A percentile compares a stretch with the other conserved stretches of the same genome.
Conservation (phyloP, 92 coral and sea anemone genomes). For the Montipora capitata region DNA sequence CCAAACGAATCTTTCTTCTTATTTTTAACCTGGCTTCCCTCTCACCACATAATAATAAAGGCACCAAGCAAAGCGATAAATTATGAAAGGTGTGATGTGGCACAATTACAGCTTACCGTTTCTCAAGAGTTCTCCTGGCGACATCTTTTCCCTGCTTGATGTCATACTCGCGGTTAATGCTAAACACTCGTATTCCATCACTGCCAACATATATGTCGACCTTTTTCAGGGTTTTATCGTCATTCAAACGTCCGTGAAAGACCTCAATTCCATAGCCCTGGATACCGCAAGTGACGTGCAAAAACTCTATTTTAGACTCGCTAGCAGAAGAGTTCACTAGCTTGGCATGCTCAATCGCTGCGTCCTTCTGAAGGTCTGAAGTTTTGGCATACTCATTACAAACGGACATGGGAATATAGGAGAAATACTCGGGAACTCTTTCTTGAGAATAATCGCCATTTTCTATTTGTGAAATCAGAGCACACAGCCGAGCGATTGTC, state of each 20-base stretch:
- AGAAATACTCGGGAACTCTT: conserved; percentile 85
- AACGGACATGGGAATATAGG: conserved; percentile 84
- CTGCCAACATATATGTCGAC: conserved; percentile 92
- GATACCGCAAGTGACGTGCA: conserved; percentile 84
- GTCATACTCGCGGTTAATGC: conserved; percentile 90
- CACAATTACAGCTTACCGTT: conserved; percentile 71
- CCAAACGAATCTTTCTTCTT: too few relatives aligned
- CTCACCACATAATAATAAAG: background rate
- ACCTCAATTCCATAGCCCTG: conserved; percentile 96
- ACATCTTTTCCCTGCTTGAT: conserved; percentile 92
- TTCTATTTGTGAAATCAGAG: conserved; percentile 93
- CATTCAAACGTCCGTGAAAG: conserved; percentile 87
- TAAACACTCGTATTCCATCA: conserved; percentile 93
- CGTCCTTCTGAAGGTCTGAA: conserved; percentile 94
- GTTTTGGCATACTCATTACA: conserved; percentile 85
- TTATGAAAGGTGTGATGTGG: background rate
- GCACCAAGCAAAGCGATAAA: background rate
- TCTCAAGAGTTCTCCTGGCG: conserved; percentile 87
- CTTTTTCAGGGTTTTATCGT: conserved; percentile 87
- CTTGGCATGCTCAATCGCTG: conserved; percentile 92
- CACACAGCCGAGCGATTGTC: conserved; percentile 92
- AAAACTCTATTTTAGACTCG: conserved; percentile 90
- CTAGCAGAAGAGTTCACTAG: conserved; percentile 70
- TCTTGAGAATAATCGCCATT: conserved; percentile 91
- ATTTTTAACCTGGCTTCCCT: background rate